A percentile compares a stretch with the other conserved stretches of the same genome.
Evolutionary conservation across 92 coral and sea anemone genomes (phyloP).

Genomic region (Pocillopora grandis): DNA sequence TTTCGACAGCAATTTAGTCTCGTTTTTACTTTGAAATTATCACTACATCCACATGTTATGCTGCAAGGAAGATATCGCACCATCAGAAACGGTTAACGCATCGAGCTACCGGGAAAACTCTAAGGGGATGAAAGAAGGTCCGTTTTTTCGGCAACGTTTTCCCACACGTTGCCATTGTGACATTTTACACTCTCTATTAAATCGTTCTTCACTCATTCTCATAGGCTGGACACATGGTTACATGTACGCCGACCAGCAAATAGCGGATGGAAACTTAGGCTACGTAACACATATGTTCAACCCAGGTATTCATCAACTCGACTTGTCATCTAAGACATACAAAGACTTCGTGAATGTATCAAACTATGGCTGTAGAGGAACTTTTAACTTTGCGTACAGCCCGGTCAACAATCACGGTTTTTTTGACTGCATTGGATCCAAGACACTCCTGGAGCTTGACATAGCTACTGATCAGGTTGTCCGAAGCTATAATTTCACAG

Average conservation of each 20-base stretch:
- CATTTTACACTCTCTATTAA: too few species aligned
- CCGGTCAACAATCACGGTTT: conserved; percentile 45
- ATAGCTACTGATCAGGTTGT: conserved; percentile 2
- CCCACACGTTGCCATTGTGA: too few species aligned
- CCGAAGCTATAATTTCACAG: conserved; percentile 34
- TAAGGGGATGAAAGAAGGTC: too few species aligned
- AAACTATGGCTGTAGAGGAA: conserved; percentile 46
- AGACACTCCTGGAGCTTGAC: conserved; percentile 13
- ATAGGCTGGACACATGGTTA: conserved; percentile 56
- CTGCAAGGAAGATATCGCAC: too few species aligned
- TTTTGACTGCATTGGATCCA: conserved; percentile 22
- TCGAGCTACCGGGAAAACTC: too few species aligned
- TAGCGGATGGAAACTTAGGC: conserved; percentile 42
- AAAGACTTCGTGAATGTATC: conserved; percentile 37
- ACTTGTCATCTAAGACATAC: conserved; percentile 44
- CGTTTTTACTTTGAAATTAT: too few species aligned
- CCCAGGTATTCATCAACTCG: conserved; percentile 54
- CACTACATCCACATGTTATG: too few species aligned
- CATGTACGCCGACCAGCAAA: conserved; percentile 45
- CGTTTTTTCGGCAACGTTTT: too few species aligned
- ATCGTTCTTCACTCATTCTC: not conserved
- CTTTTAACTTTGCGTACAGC: conserved; percentile 51
- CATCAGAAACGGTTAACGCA: too few species aligned
- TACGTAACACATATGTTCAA: conserved; percentile 52
- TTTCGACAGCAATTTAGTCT: too few species aligned